Conservation (phyloP, 1,140 invertebrate genomes). For the Drosophila kurseongensis region DNA sequence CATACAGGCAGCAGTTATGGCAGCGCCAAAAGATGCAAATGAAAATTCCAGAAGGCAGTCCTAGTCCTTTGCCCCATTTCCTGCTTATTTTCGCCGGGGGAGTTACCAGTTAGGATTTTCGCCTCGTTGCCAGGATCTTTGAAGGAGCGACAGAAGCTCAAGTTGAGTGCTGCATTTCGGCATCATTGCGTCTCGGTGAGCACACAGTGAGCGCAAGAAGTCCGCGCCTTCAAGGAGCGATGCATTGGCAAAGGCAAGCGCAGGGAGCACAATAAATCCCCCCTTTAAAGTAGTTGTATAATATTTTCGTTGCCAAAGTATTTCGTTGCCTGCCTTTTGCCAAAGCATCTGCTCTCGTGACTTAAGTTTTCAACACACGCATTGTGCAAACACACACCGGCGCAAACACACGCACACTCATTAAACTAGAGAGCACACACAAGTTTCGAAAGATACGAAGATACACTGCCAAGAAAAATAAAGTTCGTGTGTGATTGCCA, state of each 20-base stretch:
- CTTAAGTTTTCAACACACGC: conserved; percentile 75
- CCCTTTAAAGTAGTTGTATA: conserved; percentile 61
- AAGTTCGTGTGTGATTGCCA: background rate
- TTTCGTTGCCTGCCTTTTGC: conserved; percentile 56
- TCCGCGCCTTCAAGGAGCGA: background rate
- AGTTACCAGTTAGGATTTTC: conserved; percentile 48
- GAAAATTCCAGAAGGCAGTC: conserved; percentile 42
- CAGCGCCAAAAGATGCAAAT: conserved; percentile 45
- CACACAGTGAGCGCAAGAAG: conserved; percentile 27
- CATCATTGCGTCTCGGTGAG: conserved; percentile 68
- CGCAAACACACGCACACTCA: conserved; percentile 40
- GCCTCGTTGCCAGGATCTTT: conserved; percentile 24
- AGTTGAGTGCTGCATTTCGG: conserved; percentile 76
- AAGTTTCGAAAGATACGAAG: background rate
- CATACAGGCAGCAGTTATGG: conserved; percentile 38
- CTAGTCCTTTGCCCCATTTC: conserved; percentile 2
- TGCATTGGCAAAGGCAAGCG: conserved; percentile 4
- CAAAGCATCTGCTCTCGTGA: conserved; percentile 48
- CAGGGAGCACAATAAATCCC: conserved; percentile 71
- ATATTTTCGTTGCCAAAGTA: conserved; percentile 58
- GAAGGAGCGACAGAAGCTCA: conserved; percentile 35
- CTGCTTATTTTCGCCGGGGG: conserved; percentile 35
- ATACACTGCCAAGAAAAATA: background rate
- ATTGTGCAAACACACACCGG: conserved; percentile 25
- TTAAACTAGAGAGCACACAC: conserved; percentile 45